Base-by-base conservation (phyloP, 2,113 vertebrate species). In the Microtus richardsoni region DNA sequence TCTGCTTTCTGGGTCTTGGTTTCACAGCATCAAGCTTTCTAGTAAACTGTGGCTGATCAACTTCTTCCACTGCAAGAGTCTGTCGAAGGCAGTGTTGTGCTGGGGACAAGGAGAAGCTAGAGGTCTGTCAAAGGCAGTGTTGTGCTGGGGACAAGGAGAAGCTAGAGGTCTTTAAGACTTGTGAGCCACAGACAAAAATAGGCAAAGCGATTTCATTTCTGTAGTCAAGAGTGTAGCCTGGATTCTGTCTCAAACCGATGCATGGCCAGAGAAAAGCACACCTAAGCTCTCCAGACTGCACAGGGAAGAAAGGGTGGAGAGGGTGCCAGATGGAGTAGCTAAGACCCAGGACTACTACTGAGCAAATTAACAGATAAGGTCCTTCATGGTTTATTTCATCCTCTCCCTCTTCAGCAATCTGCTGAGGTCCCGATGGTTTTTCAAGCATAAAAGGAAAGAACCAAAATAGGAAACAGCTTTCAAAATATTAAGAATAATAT, bases 401-500 rank as follows among this genome's bases (percentile, higher is more conserved):
- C 85, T 44, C 49, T 16, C 3, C 13, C 1, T 5, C 28, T 44
- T 33, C 1, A 58, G 30, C 64, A 93, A 58, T 28, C 41, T 90
- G 84, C 33, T n/a, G 8, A 90, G 66, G 24, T 66, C 68, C 91
- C 44, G 71, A 47, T 58, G 26, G 70, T 86, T 10, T 86, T 89
- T 89, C 77, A 89, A 90, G 49, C 21, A 82, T 19, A 80, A 83
- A 89, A n/a, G 24, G 90, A 84, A n/a, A 64, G 7, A 90, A 91
- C 17, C 70, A 26, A 44, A 36, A 8, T 58, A 39, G 92, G 85
- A 88, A 5, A 44, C 0, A 39, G 8, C 39, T 41, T 83, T 74
- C 36, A 83, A 95, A 95, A 91, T 36, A 74, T 30, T 95, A 44
- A 58, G 36, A 92, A 93, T 90, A 62, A 33, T 84, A 24, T 28